These are phyloP conservation scores for Cryptocephalus moraei DNA, from an alignment of 2,888 invertebrate genomes.

Conservation along the genomic window DNA sequence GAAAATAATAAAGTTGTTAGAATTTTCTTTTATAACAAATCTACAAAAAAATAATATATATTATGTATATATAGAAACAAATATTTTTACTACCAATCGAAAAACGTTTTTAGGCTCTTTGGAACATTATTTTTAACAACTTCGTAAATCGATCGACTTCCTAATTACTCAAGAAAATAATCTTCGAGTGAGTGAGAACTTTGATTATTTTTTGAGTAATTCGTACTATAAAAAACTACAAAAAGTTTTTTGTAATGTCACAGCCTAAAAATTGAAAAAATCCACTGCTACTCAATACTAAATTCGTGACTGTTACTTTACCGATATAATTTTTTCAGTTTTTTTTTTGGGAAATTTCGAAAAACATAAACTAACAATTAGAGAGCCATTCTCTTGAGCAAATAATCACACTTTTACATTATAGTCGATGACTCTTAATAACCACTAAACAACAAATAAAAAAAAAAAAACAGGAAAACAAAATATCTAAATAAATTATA, in stretches of 20 bases:
- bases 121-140: conserved; percentile 10
- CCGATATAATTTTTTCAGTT: too few relatives aligned
- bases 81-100: background rate
- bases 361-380: too few relatives aligned
- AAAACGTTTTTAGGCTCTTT: conserved; percentile 13
- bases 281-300: conserved; percentile 10
- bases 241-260: conserved; percentile 23
- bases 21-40: conserved; percentile 6
- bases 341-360: too few relatives aligned
- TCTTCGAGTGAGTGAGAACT: conserved; percentile 1
- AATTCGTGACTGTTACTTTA: background rate
- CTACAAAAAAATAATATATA: conserved; percentile 4
- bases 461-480: background rate
- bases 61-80: conserved; percentile 4
- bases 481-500: too few relatives aligned
- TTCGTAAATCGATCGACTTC: background rate
- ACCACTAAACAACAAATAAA: background rate
- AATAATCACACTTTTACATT: too few relatives aligned
- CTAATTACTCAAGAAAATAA: conserved; percentile 8
- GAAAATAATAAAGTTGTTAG: conserved; percentile 12
- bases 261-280: conserved; percentile 30
- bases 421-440: too few relatives aligned
- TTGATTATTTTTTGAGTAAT: background rate
- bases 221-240: conserved; percentile 18
- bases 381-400: too few relatives aligned